Base-by-base conservation (phyloP, 2,797 vertebrate genomes). In the Halcyon leucocephala region DNA sequence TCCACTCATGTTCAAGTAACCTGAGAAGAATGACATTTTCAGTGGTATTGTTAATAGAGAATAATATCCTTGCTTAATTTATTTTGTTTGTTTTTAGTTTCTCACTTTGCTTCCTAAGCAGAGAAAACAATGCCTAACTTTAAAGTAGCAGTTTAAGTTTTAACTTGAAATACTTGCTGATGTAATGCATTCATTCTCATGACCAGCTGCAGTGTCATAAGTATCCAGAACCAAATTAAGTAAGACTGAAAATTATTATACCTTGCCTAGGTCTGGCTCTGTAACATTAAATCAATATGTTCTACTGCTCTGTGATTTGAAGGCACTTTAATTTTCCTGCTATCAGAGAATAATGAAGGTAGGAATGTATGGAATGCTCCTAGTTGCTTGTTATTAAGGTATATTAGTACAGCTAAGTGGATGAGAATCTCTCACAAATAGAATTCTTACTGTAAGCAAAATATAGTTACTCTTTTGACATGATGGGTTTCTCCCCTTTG, bases 351-450 rank as follows among this genome's bases (percentile, higher is more conserved):
- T 69, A 52, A 76, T 71, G 65, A 61, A 70, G 64, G 35, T 21
- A 96, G 82, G 69, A 86, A 82, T 51, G 61, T 51, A 52, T 42
- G 78, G 33, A 93, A 81, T 93, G 5, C 26, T 94, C 81, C 74
- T 85, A 78, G 83, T 52, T 89, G 35, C 31, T 86, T 80, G 17
- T 70, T 86, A 91, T 79, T 95, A 91, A 90, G 49, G 67, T 90
- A 44, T 31, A 35, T 78, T 55, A 42, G n/a, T 87, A 67, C 21
- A 92, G 35, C 49, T 74, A 77, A 72, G 7, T 65, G 66, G 92
- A 71, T 35, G 12, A 65, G 41, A 60, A 52, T 46, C 8, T 79
- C 29, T 60, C 44, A 83, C 39, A 71, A 89, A 54, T 54, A 73
- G 24, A 55, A 20, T 24, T 49, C 66, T 69, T 78, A 54, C 51